A percentile compares a stretch with the other conserved stretches of the same genome.
Evolutionary conservation across 1,140 invertebrate species (phyloP).

Genomic region (Papilio dardanus): DNA sequence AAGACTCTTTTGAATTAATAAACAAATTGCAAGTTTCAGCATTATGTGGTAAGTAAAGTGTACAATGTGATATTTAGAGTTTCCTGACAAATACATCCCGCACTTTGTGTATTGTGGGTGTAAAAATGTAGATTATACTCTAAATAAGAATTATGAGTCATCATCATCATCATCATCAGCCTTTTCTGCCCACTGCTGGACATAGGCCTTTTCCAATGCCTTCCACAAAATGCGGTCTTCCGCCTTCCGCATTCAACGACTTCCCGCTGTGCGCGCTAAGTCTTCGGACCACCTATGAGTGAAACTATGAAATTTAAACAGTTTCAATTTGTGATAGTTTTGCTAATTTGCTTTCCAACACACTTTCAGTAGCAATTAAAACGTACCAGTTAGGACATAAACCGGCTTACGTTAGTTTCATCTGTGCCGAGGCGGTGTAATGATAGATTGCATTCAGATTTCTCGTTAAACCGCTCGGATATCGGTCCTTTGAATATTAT

Average conservation of each 20-base stretch:
- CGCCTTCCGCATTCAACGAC: no score
- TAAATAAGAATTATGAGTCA: no score
- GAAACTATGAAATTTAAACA: neutral
- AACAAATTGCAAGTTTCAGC: neutral
- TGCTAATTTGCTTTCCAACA: neutral
- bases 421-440: constrained; percentile 57
- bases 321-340: no score
- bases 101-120: no score
- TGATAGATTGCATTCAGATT: constrained; percentile 65
- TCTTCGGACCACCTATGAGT: no score
- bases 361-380: neutral
- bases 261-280: no score
- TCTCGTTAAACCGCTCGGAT: constrained; percentile 67
- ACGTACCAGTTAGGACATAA: constrained; percentile 47
- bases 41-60: neutral
- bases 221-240: no score
- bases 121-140: no score
- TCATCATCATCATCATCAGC: no score
- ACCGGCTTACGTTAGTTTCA: constrained; percentile 71
- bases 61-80: neutral
- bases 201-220: no score
- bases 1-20: constrained; percentile 16
- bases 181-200: no score
- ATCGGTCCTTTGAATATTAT: constrained; percentile 77
- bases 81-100: no score